Conservation (phyloP, 2,113 vertebrate species). For the Rhea pennata region DNA sequence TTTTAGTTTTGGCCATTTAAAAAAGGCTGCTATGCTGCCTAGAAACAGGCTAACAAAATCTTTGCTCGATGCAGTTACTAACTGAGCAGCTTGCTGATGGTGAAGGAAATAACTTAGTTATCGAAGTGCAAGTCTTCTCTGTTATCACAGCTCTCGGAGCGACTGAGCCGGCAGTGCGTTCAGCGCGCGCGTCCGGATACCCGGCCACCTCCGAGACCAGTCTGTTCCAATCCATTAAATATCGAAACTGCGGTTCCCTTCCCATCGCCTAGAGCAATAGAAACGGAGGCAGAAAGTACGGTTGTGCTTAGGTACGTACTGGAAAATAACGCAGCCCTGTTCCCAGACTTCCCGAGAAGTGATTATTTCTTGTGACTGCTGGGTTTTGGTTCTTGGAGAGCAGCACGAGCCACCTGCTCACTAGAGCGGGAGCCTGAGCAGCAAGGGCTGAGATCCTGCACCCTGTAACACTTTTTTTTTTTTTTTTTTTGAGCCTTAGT, state of each 20-base stretch:
- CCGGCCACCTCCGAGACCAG: conserved; percentile 66
- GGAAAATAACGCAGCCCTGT: background rate
- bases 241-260: conserved; percentile 42
- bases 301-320: background rate
- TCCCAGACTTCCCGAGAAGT: background rate
- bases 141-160: conserved; percentile 72
- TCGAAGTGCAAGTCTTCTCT: conserved; percentile 66
- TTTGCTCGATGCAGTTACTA: conserved; percentile 70
- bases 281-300: conserved; percentile 39
- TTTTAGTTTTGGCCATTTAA: conserved; percentile 36
- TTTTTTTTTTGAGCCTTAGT: background rate
- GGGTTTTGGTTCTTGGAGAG: background rate
- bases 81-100: conserved; percentile 71
- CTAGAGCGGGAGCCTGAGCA: background rate
- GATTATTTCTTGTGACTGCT: background rate
- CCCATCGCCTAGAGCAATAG: conserved; percentile 47
- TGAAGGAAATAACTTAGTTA: conserved; percentile 70
- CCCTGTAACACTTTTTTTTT: too few species aligned
- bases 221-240: conserved; percentile 63
- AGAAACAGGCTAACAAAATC: conserved; percentile 72
- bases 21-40: conserved; percentile 64
- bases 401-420: background rate
- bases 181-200: conserved; percentile 41
- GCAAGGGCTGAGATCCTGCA: accelerated
- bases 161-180: conserved; percentile 70